Percentiles rank a stretch among this genome's conserved stretches.
These are phyloP conservation scores for Illadopsis cleaveri DNA, from an alignment of 2,113 vertebrate genomes.

Conservation along the genomic window DNA sequence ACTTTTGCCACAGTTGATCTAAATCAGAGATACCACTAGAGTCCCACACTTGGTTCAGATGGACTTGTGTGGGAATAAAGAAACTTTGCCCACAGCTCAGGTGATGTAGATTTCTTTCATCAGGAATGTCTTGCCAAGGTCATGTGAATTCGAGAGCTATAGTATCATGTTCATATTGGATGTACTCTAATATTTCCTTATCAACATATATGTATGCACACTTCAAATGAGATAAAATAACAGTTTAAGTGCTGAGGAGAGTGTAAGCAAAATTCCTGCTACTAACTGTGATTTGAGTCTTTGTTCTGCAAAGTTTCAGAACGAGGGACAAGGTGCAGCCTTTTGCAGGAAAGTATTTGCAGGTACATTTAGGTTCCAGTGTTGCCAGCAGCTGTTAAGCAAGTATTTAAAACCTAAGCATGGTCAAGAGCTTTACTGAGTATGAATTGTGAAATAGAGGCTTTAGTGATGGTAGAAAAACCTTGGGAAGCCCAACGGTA, in stretches of 20 bases:
- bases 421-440: neutral
- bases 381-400: neutral
- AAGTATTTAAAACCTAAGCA: neutral
- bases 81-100: neutral
- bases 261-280: neutral
- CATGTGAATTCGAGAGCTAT: neutral
- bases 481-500: neutral
- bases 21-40: neutral
- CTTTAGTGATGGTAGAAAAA: neutral
- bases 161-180: neutral
- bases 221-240: neutral
- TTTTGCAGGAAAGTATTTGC: neutral
- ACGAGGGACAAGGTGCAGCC: neutral
- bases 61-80: fast-evolving
- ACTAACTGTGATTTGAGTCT: neutral
- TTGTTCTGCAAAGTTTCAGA: neutral
- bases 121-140: fast-evolving
- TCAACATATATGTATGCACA: neutral
- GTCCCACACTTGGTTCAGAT: neutral
- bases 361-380: neutral
- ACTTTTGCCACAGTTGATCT: neutral
- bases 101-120: neutral
- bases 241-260: neutral
- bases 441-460: neutral
- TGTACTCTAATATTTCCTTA: neutral